Conservation (phyloP, 2,113 vertebrate genomes). For the Paratilapia polleni region DNA sequence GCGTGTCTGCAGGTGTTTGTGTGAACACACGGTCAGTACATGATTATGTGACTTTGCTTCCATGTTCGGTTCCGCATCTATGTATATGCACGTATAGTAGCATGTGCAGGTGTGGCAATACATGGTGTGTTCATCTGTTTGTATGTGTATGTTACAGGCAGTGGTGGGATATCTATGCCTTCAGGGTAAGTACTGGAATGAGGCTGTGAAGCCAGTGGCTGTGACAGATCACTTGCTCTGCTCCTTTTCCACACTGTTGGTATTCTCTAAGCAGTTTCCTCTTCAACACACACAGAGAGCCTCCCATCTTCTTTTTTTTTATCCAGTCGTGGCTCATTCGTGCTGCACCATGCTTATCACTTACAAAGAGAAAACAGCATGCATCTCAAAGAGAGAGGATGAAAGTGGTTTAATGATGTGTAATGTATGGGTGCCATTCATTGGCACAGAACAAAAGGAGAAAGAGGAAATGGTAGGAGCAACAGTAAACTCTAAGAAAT, state of each 20-base stretch:
- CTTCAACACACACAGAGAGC: slow-evolving; percentile 14
- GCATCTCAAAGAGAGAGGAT: slow-evolving; percentile 62
- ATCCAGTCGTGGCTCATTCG: slow-evolving; percentile 15
- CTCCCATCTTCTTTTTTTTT: not conserved
- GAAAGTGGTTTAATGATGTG: slow-evolving; percentile 70
- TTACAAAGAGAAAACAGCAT: slow-evolving; percentile 63
- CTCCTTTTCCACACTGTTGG: slow-evolving; percentile 28
- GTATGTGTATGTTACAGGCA: not conserved
- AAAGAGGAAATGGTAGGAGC: not conserved
- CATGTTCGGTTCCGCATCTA: not conserved
- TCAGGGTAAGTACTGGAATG: not conserved
- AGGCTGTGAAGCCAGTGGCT: not conserved
- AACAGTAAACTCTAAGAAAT: not conserved
- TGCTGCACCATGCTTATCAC: slow-evolving; percentile 21
- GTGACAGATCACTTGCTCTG: slow-evolving; percentile 26
- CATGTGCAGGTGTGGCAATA: not conserved
- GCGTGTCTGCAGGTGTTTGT: not conserved
- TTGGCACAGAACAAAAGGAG: slow-evolving; percentile 33
- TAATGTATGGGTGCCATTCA: slow-evolving; percentile 59
- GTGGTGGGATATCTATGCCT: not conserved
- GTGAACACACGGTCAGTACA: not conserved
- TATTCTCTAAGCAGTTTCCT: slow-evolving; percentile 30
- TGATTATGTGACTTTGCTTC: not conserved
- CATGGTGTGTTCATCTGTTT: not conserved
- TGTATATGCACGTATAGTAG: not conserved